These are phyloP conservation scores for Augiades crinisus DNA, from an alignment of 2,888 invertebrate genomes.

Conservation along the genomic window DNA sequence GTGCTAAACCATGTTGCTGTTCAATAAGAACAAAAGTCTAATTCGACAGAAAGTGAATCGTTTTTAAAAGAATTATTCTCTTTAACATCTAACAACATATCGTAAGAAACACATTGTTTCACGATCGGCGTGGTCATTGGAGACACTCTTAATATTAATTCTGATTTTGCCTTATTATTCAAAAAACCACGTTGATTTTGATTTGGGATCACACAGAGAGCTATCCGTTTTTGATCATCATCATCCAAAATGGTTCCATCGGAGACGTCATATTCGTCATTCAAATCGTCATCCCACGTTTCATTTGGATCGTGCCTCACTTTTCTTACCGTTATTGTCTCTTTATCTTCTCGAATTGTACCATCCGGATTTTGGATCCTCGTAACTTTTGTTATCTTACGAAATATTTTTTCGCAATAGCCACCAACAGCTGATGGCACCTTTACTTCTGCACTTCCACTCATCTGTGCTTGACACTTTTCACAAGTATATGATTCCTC, in stretches of 20 bases:
- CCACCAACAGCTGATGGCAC: constrained; percentile 32
- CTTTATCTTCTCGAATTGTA: constrained; percentile 42
- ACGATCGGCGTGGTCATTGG: constrained; percentile 23
- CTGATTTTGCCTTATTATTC: constrained; percentile 31
- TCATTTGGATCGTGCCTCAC: constrained; percentile 38
- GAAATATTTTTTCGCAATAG: constrained; percentile 42
- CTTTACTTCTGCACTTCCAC: constrained; percentile 4
- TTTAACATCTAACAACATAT: not conserved
- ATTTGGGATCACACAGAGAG: constrained; percentile 28
- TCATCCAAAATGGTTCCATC: constrained; percentile 30
- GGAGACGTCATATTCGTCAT: constrained; percentile 28
- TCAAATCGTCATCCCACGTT: constrained; percentile 34
- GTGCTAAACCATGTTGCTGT: not conserved
- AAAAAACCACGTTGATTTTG: constrained; percentile 32
- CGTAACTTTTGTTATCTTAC: constrained; percentile 42
- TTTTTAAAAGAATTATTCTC: not conserved
- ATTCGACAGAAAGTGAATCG: constrained; percentile 8
- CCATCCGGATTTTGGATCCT: constrained; percentile 44
- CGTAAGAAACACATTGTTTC: constrained; percentile 31
- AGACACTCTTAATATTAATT: constrained; percentile 19
- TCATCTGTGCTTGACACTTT: constrained; percentile 15
- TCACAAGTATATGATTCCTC: constrained; percentile 12
- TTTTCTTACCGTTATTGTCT: constrained; percentile 39
- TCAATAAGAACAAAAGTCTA: constrained; percentile 13
- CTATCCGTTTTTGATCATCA: constrained; percentile 29